Conservation (phyloP, 2,113 vertebrate species). For the Brachirus orientalis region DNA sequence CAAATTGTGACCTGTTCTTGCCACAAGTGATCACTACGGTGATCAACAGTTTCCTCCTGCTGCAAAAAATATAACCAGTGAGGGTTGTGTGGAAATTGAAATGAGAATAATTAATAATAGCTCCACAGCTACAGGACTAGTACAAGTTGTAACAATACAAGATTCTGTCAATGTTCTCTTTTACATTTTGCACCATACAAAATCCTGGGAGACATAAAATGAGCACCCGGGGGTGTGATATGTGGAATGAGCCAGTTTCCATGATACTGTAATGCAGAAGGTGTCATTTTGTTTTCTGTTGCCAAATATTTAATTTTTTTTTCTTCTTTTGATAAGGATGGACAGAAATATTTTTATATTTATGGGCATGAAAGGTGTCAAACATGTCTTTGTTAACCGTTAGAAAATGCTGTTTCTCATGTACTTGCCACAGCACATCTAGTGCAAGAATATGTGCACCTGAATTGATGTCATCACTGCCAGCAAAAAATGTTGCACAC, state of each 20-base stretch:
- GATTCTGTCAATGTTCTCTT: constrained; percentile 25
- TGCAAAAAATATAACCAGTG: neutral
- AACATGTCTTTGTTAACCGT: constrained; percentile 25
- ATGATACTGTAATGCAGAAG: constrained; percentile 32
- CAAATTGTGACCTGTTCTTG: constrained; percentile 44
- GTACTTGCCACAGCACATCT: too few species aligned
- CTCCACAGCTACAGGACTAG: neutral
- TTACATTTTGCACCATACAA: constrained; percentile 38
- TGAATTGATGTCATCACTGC: too few species aligned
- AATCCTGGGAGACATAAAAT: constrained; percentile 24
- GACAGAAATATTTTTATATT: constrained; percentile 52
- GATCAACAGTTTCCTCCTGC: constrained; percentile 5
- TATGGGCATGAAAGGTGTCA: constrained; percentile 49
- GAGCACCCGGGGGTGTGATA: constrained; percentile 23
- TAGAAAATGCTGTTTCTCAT: too few species aligned
- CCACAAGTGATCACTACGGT: constrained; percentile 14
- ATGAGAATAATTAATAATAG: neutral
- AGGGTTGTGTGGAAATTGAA: neutral
- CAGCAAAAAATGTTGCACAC: too few species aligned
- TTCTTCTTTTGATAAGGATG: constrained; percentile 56
- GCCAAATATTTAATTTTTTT: constrained; percentile 40
- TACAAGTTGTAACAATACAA: constrained; percentile 19
- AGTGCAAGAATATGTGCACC: too few species aligned
- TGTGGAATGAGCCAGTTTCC: constrained; percentile 47
- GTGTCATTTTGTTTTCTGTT: constrained; percentile 33